A percentile compares a stretch with the other conserved stretches of the same genome.
phyloP scores from a whole-genome alignment of 2,797 vertebrate genomes.

The Nyctalus aviator region DNA sequence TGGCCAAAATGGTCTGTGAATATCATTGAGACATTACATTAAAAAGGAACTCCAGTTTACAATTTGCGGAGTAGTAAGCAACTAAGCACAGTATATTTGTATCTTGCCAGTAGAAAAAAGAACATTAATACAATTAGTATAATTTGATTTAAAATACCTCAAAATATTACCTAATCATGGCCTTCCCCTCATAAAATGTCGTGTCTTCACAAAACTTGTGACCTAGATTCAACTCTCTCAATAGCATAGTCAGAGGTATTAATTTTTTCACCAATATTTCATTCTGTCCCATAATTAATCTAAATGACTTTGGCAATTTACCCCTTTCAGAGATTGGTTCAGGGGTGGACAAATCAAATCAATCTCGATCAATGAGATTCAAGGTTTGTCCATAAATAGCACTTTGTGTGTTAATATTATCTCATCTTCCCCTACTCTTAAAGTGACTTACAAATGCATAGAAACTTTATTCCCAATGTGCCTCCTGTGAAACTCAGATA shows the following conservation, averaged over 20 bases:
- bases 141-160: neutral
- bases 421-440: neutral
- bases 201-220: neutral
- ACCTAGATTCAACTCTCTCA: neutral
- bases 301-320: neutral
- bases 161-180: neutral
- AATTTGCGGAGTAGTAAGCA: neutral
- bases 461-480: neutral
- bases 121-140: constrained; percentile 33
- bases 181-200: neutral
- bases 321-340: neutral
- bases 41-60: neutral
- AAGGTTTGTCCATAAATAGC: neutral
- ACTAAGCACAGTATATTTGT: neutral
- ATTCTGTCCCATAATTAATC: neutral
- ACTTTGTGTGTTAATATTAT: neutral
- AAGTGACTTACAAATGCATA: neutral
- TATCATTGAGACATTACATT: neutral
- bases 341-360: neutral
- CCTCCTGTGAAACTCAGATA: neutral
- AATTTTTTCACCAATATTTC: neutral
- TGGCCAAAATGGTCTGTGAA: neutral
- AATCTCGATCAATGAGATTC: neutral
- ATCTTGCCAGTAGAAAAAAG: constrained; percentile 10
- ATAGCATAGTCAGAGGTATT: neutral